These are phyloP conservation scores for Caenorhabditis japonica DNA, from an alignment of 2,888 invertebrate genomes.

Conservation along the genomic window DNA sequence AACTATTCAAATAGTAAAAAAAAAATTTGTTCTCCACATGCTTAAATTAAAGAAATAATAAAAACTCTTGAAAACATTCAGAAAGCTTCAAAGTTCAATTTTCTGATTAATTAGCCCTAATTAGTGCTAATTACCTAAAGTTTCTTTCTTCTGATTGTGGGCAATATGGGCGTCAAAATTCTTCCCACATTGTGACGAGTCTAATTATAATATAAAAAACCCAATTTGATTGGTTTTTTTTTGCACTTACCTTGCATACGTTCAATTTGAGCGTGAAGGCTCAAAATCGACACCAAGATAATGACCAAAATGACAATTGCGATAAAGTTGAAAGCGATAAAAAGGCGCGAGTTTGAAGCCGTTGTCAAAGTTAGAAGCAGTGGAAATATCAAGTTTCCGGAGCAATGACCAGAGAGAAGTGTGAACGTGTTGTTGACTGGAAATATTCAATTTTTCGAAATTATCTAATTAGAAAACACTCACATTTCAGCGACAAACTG, in stretches of 20 bases:
- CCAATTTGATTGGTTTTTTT: too few relatives aligned
- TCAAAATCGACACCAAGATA: constrained; percentile 66
- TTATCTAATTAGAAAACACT: neutral
- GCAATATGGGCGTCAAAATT: too few relatives aligned
- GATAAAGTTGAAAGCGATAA: constrained; percentile 67
- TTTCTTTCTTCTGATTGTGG: too few relatives aligned
- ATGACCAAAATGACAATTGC: constrained; percentile 65
- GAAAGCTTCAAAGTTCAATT: too few relatives aligned
- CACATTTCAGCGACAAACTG: constrained; percentile 53
- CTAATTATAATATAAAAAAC: too few relatives aligned
- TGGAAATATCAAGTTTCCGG: constrained; percentile 66
- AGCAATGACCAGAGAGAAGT: constrained; percentile 58
- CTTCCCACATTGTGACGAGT: too few relatives aligned
- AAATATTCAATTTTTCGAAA: constrained; percentile 9
- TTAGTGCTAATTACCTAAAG: too few relatives aligned
- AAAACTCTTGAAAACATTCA: neutral
- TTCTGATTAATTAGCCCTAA: too few relatives aligned
- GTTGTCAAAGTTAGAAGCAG: constrained; percentile 59
- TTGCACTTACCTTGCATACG: constrained; percentile 64
- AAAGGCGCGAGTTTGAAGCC: constrained; percentile 57
- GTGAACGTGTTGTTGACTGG: constrained; percentile 45
- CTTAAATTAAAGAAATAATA: neutral
- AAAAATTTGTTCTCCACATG: too few relatives aligned
- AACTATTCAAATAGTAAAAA: too few relatives aligned
- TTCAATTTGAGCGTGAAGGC: constrained; percentile 66